phyloP scores from a whole-genome alignment of 2,888 invertebrate species.

The Disparrhopalites patrizii region DNA sequence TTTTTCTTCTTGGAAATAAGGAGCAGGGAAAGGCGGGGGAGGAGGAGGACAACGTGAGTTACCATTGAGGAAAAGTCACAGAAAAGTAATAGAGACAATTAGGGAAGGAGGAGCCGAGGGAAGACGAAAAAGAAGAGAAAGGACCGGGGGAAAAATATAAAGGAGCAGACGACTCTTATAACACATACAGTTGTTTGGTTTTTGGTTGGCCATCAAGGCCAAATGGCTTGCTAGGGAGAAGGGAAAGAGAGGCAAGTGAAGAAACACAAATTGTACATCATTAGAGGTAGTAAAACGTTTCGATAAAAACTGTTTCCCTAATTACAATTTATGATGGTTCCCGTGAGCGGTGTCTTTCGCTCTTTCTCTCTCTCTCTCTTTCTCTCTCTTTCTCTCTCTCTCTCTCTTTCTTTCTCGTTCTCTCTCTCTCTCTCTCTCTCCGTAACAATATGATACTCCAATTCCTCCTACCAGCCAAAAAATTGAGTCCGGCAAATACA shows the following conservation, averaged over 20 bases:
- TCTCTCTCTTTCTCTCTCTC: background rate
- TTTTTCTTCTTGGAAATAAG: too few relatives aligned
- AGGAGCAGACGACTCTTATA: background rate
- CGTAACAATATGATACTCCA: background rate
- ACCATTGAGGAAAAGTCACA: too few relatives aligned
- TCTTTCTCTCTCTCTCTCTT: background rate
- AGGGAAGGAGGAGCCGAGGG: too few relatives aligned
- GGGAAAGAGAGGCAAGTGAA: constrained; percentile 23
- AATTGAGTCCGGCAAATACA: background rate
- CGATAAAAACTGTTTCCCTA: constrained; percentile 42
- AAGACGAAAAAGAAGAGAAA: too few relatives aligned
- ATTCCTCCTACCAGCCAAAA: background rate
- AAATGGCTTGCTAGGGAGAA: constrained; percentile 5
- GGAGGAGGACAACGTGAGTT: too few relatives aligned
- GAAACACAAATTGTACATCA: constrained; percentile 43
- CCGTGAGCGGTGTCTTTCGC: constrained; percentile 26
- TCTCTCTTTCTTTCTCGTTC: background rate
- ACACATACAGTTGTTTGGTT: constrained; percentile 7
- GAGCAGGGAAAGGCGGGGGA: too few relatives aligned
- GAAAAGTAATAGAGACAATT: constrained; percentile 8
- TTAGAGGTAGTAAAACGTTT: constrained; percentile 45
- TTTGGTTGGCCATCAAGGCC: constrained; percentile 23
- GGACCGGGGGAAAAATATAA: too few relatives aligned
- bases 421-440: background rate
- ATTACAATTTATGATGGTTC: constrained; percentile 44